phyloP scores from a whole-genome alignment of 2,113 vertebrate species.

The Sinosuthora webbiana region DNA sequence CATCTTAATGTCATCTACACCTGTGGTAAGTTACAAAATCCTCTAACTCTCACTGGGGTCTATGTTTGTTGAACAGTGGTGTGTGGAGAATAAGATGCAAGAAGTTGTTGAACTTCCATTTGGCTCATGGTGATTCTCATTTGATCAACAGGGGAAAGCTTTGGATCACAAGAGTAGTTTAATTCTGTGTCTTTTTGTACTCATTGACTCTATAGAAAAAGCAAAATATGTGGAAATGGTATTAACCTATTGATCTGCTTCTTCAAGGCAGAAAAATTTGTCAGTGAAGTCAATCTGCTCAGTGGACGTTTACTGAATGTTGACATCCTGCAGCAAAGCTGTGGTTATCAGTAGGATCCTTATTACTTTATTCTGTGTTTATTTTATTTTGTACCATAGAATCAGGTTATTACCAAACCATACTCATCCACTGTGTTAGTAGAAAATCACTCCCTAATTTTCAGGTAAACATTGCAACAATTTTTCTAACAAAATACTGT shows the following conservation, averaged over 20 bases:
- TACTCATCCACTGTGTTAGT: fast-evolving
- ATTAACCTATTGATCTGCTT: background rate
- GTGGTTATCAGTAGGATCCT: background rate
- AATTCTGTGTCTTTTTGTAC: background rate
- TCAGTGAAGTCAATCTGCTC: background rate
- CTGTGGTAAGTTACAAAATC: conserved; percentile 79
- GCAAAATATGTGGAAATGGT: background rate
- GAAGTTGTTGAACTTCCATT: background rate
- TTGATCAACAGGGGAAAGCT: background rate
- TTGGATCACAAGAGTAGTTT: background rate
- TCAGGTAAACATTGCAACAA: background rate
- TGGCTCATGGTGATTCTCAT: background rate
- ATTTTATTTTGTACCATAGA: background rate
- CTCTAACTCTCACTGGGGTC: background rate
- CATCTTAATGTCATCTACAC: conserved; percentile 90
- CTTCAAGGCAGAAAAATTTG: background rate
- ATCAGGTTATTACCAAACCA: background rate
- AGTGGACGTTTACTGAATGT: background rate
- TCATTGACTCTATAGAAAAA: background rate
- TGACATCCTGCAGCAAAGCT: background rate
- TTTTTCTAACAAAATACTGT: background rate
- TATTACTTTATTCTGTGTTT: background rate
- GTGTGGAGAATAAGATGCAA: background rate
- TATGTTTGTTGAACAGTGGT: background rate
- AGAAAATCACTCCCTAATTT: background rate